Conservation (phyloP, 2,113 vertebrate species). For the Lynx canadensis region DNA sequence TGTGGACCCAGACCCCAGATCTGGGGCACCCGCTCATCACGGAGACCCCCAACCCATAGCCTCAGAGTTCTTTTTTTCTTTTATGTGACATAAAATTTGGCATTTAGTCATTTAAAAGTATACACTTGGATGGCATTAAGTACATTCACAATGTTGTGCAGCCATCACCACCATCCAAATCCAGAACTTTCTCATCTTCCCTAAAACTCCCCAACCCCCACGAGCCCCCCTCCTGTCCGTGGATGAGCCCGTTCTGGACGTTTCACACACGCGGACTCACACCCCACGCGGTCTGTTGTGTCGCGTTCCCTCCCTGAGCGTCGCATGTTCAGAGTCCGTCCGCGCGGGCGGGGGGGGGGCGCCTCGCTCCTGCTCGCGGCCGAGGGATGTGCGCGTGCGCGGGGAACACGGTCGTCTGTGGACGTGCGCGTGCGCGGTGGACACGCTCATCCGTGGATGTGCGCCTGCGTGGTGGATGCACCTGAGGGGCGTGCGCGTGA, state of each 20-base stretch:
- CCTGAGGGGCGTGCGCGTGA: too few relatives aligned
- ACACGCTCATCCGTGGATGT: too few relatives aligned
- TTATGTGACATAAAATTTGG: not conserved
- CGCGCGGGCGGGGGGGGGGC: accelerated
- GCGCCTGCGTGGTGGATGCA: not conserved
- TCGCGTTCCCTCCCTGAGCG: not conserved
- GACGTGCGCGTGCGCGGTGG: too few relatives aligned
- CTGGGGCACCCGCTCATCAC: not conserved
- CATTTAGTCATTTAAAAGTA: not conserved
- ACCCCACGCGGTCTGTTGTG: not conserved
- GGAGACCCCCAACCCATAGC: not conserved
- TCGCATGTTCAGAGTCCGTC: accelerated
- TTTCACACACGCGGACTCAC: not conserved
- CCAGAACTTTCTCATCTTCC: not conserved
- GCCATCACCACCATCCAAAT: not conserved
- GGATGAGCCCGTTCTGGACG: not conserved
- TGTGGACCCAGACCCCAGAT: not conserved
- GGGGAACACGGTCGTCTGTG: too few relatives aligned
- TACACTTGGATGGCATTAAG: not conserved
- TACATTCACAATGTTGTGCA: not conserved
- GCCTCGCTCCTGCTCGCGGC: too few relatives aligned
- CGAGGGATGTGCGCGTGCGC: too few relatives aligned
- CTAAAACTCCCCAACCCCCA: not conserved
- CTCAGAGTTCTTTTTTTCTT: not conserved
- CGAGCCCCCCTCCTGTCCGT: accelerated